These are phyloP conservation scores for Phengaris arion DNA, from an alignment of 2,888 invertebrate species.

Conservation along the genomic window DNA sequence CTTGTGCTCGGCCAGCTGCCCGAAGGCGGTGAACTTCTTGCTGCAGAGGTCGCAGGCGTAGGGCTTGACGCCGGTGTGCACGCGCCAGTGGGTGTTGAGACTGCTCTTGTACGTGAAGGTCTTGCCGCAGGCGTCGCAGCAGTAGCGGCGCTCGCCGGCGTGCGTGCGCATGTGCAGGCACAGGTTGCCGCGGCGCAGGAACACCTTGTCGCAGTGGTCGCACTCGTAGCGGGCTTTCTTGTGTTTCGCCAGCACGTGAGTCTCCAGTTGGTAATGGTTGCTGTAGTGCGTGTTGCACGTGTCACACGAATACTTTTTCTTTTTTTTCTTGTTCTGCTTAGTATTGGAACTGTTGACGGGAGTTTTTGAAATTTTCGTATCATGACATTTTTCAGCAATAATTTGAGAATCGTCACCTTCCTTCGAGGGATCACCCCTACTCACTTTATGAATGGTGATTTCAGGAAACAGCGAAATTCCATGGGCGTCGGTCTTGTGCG, in stretches of 20 bases:
- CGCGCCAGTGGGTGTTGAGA: neutral
- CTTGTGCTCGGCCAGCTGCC: conserved; percentile 8
- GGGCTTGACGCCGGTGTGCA: neutral
- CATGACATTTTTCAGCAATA: neutral
- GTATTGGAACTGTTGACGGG: neutral
- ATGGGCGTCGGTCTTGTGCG: conserved; percentile 3
- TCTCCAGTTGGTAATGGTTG: neutral
- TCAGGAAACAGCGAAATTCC: neutral
- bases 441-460: neutral
- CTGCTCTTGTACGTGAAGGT: conserved; percentile 11
- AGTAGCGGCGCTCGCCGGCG: neutral
- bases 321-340: neutral
- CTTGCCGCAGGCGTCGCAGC: conserved; percentile 12
- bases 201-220: conserved; percentile 4
- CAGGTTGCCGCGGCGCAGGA: neutral
- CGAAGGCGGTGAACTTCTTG: neutral
- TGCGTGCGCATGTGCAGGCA: neutral
- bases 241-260: neutral
- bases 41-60: neutral
- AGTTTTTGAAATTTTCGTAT: neutral
- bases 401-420: neutral
- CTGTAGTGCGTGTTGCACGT: neutral
- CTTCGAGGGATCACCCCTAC: neutral
- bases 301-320: neutral
- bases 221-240: neutral